Percentiles rank a stretch among this genome's conserved stretches.
phyloP scores from a whole-genome alignment of 2,888 invertebrate genomes.

The Alloplasta piceator region DNA sequence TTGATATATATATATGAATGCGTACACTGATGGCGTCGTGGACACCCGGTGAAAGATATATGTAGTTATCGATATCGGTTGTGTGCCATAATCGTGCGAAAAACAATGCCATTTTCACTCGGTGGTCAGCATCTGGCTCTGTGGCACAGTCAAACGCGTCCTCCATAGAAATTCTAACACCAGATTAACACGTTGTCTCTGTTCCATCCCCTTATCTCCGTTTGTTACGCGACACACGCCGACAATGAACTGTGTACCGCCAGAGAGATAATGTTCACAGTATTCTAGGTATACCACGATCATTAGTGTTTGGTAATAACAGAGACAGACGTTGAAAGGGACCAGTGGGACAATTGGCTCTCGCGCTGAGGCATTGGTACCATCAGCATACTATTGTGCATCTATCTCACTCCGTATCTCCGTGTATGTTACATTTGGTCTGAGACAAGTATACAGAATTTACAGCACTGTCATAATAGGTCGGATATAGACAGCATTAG shows the following conservation, averaged over 20 bases:
- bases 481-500: too few species aligned
- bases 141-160: constrained; percentile 40
- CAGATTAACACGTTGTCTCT: constrained; percentile 60
- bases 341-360: constrained; percentile 41
- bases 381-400: neutral
- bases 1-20: too few species aligned
- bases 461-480: too few species aligned
- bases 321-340: constrained; percentile 18
- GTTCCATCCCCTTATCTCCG: constrained; percentile 15
- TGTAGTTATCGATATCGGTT: constrained; percentile 34
- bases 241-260: constrained; percentile 20
- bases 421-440: too few species aligned
- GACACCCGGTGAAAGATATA: constrained; percentile 30
- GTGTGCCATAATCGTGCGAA: constrained; percentile 7
- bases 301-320: constrained; percentile 43
- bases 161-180: constrained; percentile 59
- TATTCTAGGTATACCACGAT: constrained; percentile 20
- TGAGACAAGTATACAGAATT: too few species aligned
- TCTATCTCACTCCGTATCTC: too few species aligned
- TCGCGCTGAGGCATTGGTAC: constrained; percentile 18
- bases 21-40: constrained; percentile 4
- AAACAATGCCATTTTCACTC: constrained; percentile 52
- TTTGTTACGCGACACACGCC: constrained; percentile 17
- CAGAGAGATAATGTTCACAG: constrained; percentile 35
- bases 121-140: constrained; percentile 44